Evolutionary conservation across 35 echinoderm and acorn worm species (phyloP).

Genomic region (Stichopus chloronotus): DNA sequence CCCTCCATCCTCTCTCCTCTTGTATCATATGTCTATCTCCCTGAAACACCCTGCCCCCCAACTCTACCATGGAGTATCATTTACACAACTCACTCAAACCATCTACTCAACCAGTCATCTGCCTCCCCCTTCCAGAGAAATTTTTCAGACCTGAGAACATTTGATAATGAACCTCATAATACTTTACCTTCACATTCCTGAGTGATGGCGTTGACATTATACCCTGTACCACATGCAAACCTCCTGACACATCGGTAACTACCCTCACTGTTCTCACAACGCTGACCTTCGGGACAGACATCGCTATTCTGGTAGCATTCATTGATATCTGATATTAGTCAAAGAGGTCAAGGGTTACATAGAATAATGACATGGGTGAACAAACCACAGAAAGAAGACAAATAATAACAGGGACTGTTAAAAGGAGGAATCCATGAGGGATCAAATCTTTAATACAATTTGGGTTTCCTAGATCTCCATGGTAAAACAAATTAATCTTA

Average conservation of each 20-base stretch:
- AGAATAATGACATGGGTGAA: background rate
- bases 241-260: conserved; percentile 65
- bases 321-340: conserved; percentile 64
- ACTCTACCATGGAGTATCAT: no score
- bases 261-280: conserved; percentile 65
- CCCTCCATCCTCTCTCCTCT: no score
- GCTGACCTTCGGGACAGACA: conserved; percentile 38
- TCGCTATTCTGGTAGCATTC: conserved; percentile 68
- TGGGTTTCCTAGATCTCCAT: no score
- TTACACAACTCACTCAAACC: no score
- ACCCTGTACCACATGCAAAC: conserved; percentile 81
- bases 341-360: background rate
- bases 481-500: no score
- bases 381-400: background rate
- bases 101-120: no score
- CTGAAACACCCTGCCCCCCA: no score
- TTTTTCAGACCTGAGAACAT: no score
- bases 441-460: no score
- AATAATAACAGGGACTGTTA: background rate
- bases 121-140: no score
- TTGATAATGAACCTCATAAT: background rate
- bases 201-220: conserved; percentile 67
- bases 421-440: background rate
- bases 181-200: conserved; percentile 82
- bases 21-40: no score